phyloP scores from a whole-genome alignment of 2,888 invertebrate species.

The Prosapia bicincta region DNA sequence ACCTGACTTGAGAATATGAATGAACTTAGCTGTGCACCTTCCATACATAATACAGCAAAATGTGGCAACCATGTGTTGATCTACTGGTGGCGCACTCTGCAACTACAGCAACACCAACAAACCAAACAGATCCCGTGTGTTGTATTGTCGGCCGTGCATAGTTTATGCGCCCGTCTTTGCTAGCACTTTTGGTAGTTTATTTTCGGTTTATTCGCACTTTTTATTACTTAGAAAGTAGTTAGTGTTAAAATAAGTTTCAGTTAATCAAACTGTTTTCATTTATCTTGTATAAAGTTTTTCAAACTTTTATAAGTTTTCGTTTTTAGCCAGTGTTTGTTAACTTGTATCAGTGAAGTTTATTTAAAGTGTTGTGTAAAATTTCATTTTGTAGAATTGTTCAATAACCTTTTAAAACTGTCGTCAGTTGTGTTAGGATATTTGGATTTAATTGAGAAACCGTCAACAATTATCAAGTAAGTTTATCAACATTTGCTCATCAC shows the following conservation, averaged over 20 bases:
- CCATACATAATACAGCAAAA: not conserved
- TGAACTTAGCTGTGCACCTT: not conserved
- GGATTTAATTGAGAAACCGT: not conserved
- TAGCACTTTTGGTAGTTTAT: too few species aligned
- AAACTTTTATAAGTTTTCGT: not conserved
- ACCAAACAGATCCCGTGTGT: not conserved
- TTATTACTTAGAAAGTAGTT: too few species aligned
- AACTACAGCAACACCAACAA: not conserved
- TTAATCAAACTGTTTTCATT: not conserved
- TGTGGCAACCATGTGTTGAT: not conserved
- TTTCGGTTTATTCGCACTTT: too few species aligned
- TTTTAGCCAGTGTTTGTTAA: too few species aligned
- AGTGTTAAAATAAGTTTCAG: not conserved
- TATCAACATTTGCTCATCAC: not conserved
- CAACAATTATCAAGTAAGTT: not conserved
- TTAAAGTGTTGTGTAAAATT: not conserved
- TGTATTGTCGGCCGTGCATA: not conserved
- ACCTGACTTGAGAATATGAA: not conserved
- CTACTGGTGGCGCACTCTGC: not conserved
- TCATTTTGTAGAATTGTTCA: not conserved
- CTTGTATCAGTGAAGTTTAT: not conserved
- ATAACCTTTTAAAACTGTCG: not conserved
- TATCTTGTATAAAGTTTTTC: not conserved
- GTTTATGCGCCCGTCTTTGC: not conserved
- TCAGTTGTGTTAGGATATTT: not conserved